Evolutionary conservation across 2,797 vertebrate genomes (phyloP), one percentile per base, ranked within the genome.

Genomic region (Hippoglossus hippoglossus): DNA sequence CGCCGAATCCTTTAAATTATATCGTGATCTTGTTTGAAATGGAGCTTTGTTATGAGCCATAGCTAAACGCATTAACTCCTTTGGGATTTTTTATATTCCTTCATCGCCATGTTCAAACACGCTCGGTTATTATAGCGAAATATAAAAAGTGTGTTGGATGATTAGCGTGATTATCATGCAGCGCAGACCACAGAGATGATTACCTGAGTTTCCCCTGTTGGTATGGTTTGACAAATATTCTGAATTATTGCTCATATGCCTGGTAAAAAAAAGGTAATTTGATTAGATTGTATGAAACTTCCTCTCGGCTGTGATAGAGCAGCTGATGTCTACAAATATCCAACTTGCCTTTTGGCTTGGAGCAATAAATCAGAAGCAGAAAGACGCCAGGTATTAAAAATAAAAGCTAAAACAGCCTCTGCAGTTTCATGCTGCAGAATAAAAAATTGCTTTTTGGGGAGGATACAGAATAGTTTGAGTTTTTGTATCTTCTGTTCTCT

Each of bases 251-350:
- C 81, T 87, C 67, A 74, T 75, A 84, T 84, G 67, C 74, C 59
- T 53, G 66, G 41, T 9, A 70, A 72, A 67, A 63, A 11, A 36
- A 44, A 62, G 58, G 24, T 66, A 53, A 73, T 87, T 76, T 80
- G n/a, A 82, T 87, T 55, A 73, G 39, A 19, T 75, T 80, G 85
- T 86, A 86, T 79, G 72, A 82, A 81, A 72, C 63, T 62, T 78
- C 31, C 66, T 63, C 56, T 75, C 5, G 31, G 63, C 65, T 16
- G 55, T 47, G 67, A 81, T 70, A 41, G 50, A 39, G 22, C 57
- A 24, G 44, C 77, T 70, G 59, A 41, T 36, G 57, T 82, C 51
- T 73, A 77, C 62, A 83, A 60, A 84, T 75, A 83, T 78, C 75
- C 77, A 77, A 63, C 83, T 77, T 83, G 71, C 18, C 78, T 60